phyloP scores from a whole-genome alignment of 2,888 invertebrate species.

The Sympetrum striolatum region DNA sequence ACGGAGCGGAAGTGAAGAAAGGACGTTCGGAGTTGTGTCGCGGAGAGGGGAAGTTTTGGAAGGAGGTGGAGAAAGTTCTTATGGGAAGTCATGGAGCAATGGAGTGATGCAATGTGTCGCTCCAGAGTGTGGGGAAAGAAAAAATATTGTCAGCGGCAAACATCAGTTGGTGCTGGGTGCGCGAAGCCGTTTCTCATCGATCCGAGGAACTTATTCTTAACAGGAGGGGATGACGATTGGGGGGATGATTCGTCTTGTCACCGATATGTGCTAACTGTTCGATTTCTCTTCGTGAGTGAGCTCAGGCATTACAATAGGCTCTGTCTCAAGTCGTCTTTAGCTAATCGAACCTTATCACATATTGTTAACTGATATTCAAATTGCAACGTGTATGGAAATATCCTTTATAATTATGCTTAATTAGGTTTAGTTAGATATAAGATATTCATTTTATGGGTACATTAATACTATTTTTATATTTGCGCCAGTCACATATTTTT shows the following conservation, averaged over 20 bases:
- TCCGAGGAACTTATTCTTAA: background rate
- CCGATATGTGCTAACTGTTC: too few relatives aligned
- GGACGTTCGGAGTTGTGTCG: background rate
- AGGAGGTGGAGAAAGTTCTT: slow-evolving; percentile 9
- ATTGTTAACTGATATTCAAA: too few relatives aligned
- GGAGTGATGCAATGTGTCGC: slow-evolving; percentile 36
- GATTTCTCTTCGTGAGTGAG: too few relatives aligned
- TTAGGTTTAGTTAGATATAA: too few relatives aligned
- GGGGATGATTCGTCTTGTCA: background rate
- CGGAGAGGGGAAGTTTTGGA: background rate
- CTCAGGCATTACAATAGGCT: too few relatives aligned
- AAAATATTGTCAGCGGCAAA: slow-evolving; percentile 29
- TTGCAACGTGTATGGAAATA: too few relatives aligned
- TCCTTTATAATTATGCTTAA: too few relatives aligned
- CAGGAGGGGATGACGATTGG: background rate
- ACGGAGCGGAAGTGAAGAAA: slow-evolving; percentile 37
- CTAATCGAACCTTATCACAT: too few relatives aligned
- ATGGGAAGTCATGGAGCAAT: slow-evolving; percentile 10
- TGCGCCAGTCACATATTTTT: too few relatives aligned
- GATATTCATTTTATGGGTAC: too few relatives aligned
- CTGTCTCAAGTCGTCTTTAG: too few relatives aligned
- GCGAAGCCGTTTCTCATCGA: slow-evolving; percentile 7
- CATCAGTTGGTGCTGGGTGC: slow-evolving; percentile 20
- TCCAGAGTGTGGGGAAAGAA: background rate
- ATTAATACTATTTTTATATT: too few relatives aligned